These are phyloP conservation scores for Drosophila seclusa DNA, from an alignment of 2,888 invertebrate species.

Conservation along the genomic window DNA sequence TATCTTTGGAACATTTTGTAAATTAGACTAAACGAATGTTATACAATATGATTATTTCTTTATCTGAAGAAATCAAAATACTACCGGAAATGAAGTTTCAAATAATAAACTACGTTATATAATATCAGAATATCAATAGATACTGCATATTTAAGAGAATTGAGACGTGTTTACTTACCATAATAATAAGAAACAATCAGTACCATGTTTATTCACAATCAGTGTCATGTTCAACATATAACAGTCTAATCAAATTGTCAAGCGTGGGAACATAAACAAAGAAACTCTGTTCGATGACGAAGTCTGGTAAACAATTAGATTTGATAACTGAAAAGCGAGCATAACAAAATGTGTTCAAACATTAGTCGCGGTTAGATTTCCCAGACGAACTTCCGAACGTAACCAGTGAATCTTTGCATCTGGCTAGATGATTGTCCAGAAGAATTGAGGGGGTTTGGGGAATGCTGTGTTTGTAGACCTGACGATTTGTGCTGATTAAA, in stretches of 20 bases:
- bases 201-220: constrained; percentile 25
- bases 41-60: neutral
- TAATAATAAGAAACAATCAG: neutral
- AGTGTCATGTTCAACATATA: constrained; percentile 24
- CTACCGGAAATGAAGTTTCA: neutral
- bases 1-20: neutral
- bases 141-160: neutral
- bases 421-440: constrained; percentile 21
- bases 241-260: constrained; percentile 44
- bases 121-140: neutral
- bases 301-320: constrained; percentile 44
- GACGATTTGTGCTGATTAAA: constrained; percentile 66
- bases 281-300: constrained; percentile 16
- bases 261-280: constrained; percentile 74
- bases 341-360: constrained; percentile 11
- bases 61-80: neutral
- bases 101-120: neutral
- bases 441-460: neutral
- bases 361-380: constrained; percentile 5
- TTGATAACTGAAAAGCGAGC: constrained; percentile 30
- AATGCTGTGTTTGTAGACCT: constrained; percentile 14
- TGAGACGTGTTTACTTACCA: neutral
- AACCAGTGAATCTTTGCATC: constrained; percentile 27
- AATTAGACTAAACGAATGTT: neutral
- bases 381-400: neutral